Conservation (phyloP, 2,113 vertebrate genomes). For the Thoracochromis brauschi region DNA sequence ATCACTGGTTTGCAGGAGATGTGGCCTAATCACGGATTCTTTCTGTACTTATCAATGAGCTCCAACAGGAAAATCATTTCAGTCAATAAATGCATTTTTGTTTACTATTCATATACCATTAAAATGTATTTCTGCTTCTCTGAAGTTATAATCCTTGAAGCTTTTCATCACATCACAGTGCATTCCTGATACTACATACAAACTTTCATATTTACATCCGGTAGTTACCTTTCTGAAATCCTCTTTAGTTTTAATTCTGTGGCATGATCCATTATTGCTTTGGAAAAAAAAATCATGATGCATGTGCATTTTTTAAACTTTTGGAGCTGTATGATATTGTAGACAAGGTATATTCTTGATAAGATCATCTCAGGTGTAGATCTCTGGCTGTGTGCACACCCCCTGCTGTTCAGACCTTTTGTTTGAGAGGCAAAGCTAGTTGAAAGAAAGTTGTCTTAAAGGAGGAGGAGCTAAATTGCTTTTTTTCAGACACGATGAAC, state of each 20-base stretch:
- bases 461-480: not conserved
- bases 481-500: not conserved
- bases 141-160: not conserved
- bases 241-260: not conserved
- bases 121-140: not conserved
- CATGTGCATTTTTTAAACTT: not conserved
- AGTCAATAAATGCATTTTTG: not conserved
- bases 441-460: not conserved
- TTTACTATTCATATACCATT: not conserved
- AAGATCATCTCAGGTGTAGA: not conserved
- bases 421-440: not conserved
- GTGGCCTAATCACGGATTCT: not conserved
- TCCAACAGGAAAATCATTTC: not conserved
- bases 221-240: not conserved
- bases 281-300: not conserved
- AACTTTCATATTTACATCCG: not conserved
- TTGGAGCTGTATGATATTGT: not conserved
- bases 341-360: not conserved
- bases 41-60: not conserved
- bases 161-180: not conserved
- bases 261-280: not conserved
- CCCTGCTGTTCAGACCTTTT: not conserved
- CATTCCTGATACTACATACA: not conserved
- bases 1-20: conserved; percentile 32
- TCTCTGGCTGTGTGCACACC: not conserved